A percentile compares a stretch with the other conserved stretches of the same genome.
phyloP scores from a whole-genome alignment of 2,113 vertebrate genomes.

The Brienomyrus brachyistius region DNA sequence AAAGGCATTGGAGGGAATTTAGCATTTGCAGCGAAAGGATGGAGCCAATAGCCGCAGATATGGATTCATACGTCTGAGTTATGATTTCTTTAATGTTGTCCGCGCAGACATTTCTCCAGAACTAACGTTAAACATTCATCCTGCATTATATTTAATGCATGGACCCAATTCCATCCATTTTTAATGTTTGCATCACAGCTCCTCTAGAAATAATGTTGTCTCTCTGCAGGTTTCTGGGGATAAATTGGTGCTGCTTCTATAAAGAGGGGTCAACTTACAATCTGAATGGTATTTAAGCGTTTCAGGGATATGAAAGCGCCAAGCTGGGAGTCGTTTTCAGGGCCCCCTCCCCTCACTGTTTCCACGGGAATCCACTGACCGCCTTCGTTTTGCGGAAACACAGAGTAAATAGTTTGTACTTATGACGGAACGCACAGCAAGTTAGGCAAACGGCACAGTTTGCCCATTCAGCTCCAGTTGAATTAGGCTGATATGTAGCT shows the following conservation, averaged over 20 bases:
- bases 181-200: not conserved
- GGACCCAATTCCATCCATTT: not conserved
- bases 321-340: not conserved
- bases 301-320: not conserved
- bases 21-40: not conserved
- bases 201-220: slow-evolving; percentile 7
- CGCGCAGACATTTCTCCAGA: not conserved
- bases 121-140: not conserved
- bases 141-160: not conserved
- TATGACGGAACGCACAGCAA: not conserved
- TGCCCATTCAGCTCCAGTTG: not conserved
- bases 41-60: not conserved
- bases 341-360: not conserved
- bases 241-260: not conserved
- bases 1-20: not conserved
- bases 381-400: not conserved
- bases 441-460: not conserved
- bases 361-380: not conserved
- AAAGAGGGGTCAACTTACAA: not conserved
- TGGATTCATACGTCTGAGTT: not conserved
- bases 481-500: not conserved
- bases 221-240: not conserved
- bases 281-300: not conserved
- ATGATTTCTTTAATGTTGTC: not conserved
- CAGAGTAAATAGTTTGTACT: not conserved